phyloP scores from a whole-genome alignment of 2,797 vertebrate species.

The Gallirallus australis region DNA sequence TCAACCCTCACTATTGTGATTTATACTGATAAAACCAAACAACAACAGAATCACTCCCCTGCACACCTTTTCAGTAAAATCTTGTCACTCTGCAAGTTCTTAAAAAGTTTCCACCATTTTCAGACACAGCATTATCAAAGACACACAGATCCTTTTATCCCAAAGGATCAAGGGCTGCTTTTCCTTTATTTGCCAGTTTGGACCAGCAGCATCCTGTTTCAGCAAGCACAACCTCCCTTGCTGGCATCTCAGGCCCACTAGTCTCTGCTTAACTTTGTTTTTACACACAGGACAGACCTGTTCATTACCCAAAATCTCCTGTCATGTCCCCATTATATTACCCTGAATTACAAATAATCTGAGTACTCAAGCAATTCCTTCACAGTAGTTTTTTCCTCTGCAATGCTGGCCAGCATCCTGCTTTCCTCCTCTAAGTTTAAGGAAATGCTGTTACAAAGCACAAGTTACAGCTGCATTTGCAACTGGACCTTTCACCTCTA shows the following conservation, averaged over 20 bases:
- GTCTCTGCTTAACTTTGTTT: background rate
- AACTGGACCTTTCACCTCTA: background rate
- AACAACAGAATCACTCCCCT: background rate
- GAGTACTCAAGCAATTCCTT: background rate
- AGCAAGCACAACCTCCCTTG: background rate
- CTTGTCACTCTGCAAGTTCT: background rate
- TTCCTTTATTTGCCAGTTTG: background rate
- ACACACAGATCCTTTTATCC: background rate
- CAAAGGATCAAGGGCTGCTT: background rate
- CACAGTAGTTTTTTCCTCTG: rapidly evolving
- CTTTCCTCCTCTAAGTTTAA: background rate
- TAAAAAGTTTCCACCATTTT: background rate
- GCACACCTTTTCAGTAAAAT: background rate
- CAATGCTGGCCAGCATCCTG: background rate
- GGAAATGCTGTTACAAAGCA: background rate
- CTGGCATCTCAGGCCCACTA: rapidly evolving
- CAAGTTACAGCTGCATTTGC: background rate
- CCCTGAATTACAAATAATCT: background rate
- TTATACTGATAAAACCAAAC: background rate
- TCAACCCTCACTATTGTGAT: background rate
- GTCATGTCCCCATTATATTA: too few relatives aligned
- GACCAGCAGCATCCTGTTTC: background rate
- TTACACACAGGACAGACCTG: rapidly evolving
- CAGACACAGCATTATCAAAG: background rate
- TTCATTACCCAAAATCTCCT: background rate